These are phyloP conservation scores for Caradrina clavipalpis DNA, from an alignment of 2,888 invertebrate species.

Conservation along the genomic window DNA sequence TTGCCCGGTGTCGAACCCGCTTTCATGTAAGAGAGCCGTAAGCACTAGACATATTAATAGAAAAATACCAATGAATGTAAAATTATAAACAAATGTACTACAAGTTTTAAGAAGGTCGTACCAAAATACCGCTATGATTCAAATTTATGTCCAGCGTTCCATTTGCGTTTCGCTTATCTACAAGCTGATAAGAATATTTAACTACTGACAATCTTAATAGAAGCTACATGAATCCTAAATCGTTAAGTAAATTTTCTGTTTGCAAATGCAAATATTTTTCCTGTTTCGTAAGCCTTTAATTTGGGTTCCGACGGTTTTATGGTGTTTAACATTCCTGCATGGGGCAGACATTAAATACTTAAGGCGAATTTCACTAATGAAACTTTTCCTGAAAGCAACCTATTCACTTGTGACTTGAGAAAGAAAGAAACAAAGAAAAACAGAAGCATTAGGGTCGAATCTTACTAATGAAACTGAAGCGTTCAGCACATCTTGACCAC, in stretches of 20 bases:
- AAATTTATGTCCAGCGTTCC: conserved; percentile 2
- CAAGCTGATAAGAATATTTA: conserved; percentile 48
- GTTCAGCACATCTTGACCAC: too few species aligned
- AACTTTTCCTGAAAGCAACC: not conserved
- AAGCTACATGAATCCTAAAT: conserved; percentile 36
- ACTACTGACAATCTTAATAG: conserved; percentile 41
- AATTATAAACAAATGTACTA: not conserved
- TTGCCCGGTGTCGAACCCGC: too few species aligned
- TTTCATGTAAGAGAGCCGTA: too few species aligned
- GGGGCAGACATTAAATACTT: not conserved
- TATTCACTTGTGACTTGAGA: not conserved
- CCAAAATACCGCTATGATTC: not conserved
- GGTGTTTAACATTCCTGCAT: conserved; percentile 25
- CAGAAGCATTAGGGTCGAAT: too few species aligned
- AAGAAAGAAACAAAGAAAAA: not conserved
- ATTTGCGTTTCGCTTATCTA: conserved; percentile 44
- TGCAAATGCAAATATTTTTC: conserved; percentile 49
- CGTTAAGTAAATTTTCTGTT: conserved; percentile 48
- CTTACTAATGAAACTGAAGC: too few species aligned
- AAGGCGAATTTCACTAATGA: not conserved
- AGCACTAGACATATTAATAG: too few species aligned
- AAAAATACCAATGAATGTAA: not conserved
- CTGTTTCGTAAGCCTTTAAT: conserved; percentile 28
- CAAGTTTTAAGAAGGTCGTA: not conserved
- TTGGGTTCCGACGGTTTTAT: conserved; percentile 36